These are phyloP conservation scores for Euzophera pinguis DNA, from an alignment of 2,888 invertebrate genomes.

Conservation along the genomic window DNA sequence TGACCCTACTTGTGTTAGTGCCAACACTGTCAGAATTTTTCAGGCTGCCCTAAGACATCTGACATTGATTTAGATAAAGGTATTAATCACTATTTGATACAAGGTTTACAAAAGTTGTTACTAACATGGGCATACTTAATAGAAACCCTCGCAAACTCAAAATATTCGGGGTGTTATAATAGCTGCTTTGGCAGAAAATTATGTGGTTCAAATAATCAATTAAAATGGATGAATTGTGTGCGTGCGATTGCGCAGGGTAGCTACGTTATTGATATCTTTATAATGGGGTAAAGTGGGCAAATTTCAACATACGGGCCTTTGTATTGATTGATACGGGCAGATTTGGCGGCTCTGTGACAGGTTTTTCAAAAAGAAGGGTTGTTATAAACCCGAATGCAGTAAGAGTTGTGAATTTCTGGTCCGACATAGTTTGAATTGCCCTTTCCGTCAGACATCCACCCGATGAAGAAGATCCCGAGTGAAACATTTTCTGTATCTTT, in stretches of 20 bases:
- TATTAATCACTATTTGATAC: neutral
- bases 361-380: constrained; percentile 39
- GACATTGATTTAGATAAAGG: neutral
- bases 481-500: no score
- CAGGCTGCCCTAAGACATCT: no score
- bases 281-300: constrained; percentile 70
- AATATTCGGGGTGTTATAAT: constrained; percentile 36
- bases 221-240: constrained; percentile 57
- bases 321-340: constrained; percentile 72
- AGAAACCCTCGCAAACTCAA: constrained; percentile 22
- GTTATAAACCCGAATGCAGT: neutral
- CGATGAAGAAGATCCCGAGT: no score
- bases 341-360: constrained; percentile 55
- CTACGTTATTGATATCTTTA: constrained; percentile 73
- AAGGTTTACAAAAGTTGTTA: neutral
- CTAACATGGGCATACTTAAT: constrained; percentile 20
- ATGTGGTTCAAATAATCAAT: constrained; percentile 70
- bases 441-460: no score
- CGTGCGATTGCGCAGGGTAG: constrained; percentile 49
- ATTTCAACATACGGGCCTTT: constrained; percentile 66
- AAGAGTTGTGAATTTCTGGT: no score
- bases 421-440: no score
- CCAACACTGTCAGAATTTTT: no score
- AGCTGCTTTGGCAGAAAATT: constrained; percentile 52
- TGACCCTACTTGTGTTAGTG: no score